Conservation (phyloP, 1,140 invertebrate genomes). For the Drosophila carrolli region DNA sequence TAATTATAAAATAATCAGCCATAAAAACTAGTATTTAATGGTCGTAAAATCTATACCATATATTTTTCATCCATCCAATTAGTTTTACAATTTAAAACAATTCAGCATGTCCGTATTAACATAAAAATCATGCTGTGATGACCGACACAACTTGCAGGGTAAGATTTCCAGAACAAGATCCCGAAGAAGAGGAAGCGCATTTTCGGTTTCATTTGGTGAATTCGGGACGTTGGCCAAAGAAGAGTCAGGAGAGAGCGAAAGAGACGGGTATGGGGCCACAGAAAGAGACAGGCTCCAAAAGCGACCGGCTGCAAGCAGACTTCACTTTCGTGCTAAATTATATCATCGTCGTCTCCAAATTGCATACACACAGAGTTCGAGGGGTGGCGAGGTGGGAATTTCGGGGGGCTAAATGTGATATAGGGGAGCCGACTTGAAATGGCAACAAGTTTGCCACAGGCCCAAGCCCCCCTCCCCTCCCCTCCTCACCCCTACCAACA, state of each 20-base stretch:
- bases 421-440: conserved; percentile 49
- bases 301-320: conserved; percentile 67
- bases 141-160: conserved; percentile 27
- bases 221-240: conserved; percentile 39
- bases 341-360: conserved; percentile 75
- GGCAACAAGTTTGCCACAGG: conserved; percentile 74
- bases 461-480: conserved; percentile 14
- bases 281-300: conserved; percentile 17
- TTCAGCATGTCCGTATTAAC: conserved; percentile 29
- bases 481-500: conserved; percentile 8
- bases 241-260: conserved; percentile 1
- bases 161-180: conserved; percentile 26
- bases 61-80: conserved; percentile 6
- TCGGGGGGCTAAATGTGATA: conserved; percentile 44
- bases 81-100: conserved; percentile 22
- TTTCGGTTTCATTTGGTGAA: conserved; percentile 75
- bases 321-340: conserved; percentile 81
- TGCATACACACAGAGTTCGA: conserved; percentile 39
- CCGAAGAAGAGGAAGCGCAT: conserved; percentile 28
- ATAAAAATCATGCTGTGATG: conserved; percentile 30
- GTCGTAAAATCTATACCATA: neutral
- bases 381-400: conserved; percentile 8
- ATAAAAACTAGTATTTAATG: conserved; percentile 9
- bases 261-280: conserved; percentile 8
- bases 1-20: neutral